Conservation (phyloP, 2,888 invertebrate species). For the Campopleginae sp. region DNA sequence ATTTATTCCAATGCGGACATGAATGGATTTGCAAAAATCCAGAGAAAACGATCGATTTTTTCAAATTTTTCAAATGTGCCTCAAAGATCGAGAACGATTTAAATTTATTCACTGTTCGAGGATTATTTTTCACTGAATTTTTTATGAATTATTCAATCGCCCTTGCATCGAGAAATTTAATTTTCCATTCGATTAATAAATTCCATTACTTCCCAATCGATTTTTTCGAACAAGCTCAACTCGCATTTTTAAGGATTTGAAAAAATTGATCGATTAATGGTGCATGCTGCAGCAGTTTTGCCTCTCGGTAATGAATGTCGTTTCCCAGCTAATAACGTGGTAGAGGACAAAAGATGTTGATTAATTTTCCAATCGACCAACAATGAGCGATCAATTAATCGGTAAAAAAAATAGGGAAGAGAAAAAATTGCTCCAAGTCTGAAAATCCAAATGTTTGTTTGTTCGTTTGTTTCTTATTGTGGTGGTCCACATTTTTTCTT, state of each 20-base stretch:
- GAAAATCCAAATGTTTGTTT: slow-evolving; percentile 13
- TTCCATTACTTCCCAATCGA: not conserved
- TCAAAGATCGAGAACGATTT: too few relatives aligned
- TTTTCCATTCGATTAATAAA: not conserved
- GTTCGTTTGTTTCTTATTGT: not conserved
- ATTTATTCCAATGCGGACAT: not conserved
- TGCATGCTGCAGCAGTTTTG: slow-evolving; percentile 2
- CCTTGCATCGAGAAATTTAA: not conserved
- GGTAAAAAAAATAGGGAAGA: not conserved
- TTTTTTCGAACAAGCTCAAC: not conserved
- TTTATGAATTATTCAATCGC: not conserved
- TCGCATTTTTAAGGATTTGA: not conserved
- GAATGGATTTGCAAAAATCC: not conserved
- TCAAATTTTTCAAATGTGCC: not conserved
- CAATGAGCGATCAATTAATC: not conserved
- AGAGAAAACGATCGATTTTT: not conserved
- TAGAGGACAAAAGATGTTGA: not conserved
- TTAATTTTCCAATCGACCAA: not conserved
- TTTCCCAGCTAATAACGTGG: not conserved
- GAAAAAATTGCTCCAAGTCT: slow-evolving; percentile 42
- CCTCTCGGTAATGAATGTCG: not conserved
- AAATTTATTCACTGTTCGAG: too few relatives aligned
- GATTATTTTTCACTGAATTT: not conserved
- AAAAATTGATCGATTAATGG: slow-evolving; percentile 2
- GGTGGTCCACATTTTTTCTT: not conserved